Evolutionary conservation across 2,888 invertebrate species (phyloP).

Genomic region (Polydrusus tereticollis): DNA sequence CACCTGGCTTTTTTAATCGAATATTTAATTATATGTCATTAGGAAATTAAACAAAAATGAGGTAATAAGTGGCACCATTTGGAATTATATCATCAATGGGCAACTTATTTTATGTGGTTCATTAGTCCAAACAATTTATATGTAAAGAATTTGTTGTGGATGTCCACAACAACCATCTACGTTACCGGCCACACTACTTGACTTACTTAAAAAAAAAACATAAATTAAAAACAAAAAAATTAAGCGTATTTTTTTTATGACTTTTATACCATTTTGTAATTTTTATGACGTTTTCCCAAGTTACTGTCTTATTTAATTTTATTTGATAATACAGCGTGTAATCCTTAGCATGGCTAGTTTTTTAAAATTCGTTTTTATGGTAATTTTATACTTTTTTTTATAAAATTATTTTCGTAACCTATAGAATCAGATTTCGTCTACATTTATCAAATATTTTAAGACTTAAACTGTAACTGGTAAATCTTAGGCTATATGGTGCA

Average conservation of each 20-base stretch:
- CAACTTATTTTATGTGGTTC: no score
- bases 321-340: conserved; percentile 5
- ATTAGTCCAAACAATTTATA: not conserved
- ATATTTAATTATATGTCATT: no score
- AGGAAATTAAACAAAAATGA: no score
- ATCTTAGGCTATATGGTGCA: not conserved
- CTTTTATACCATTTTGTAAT: conserved; percentile 46
- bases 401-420: not conserved
- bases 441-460: not conserved
- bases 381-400: not conserved
- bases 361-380: not conserved
- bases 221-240: conserved; percentile 3
- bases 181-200: conserved; percentile 27
- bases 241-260: conserved; percentile 50
- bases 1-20: no score
- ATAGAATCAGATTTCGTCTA: not conserved
- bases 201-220: conserved; percentile 21
- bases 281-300: conserved; percentile 36
- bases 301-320: conserved; percentile 22
- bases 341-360: not conserved
- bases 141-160: conserved; percentile 28
- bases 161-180: conserved; percentile 12
- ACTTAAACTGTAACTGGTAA: not conserved
- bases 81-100: not conserved
- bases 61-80: no score